Conservation (phyloP, 2,797 vertebrate genomes). For the Cichlasoma orientale region DNA sequence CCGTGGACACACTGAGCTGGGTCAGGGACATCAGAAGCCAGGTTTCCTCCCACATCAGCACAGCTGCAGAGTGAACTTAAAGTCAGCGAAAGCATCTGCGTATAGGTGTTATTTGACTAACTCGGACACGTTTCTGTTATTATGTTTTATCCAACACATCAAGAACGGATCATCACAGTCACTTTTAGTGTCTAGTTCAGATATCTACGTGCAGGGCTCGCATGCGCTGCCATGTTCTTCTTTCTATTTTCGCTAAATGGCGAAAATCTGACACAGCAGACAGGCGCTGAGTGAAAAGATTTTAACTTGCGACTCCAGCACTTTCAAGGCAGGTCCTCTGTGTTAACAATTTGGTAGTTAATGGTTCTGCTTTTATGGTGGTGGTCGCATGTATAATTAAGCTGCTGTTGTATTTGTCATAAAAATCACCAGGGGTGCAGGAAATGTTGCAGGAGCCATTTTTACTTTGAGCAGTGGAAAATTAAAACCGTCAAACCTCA, state of each 20-base stretch:
- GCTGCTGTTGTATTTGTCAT: slow-evolving; percentile 84
- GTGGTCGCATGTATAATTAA: slow-evolving; percentile 83
- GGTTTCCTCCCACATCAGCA: slow-evolving; percentile 36
- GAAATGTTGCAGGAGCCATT: slow-evolving; percentile 78
- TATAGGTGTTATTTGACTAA: neutral
- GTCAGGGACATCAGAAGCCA: slow-evolving; percentile 62
- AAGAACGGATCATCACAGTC: slow-evolving; percentile 14
- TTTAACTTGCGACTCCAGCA: slow-evolving; percentile 77
- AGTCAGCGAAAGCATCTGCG: slow-evolving; percentile 22
- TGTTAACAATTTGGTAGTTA: slow-evolving; percentile 83
- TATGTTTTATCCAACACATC: slow-evolving; percentile 1
- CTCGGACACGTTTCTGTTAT: slow-evolving; percentile 9
- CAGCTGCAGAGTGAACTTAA: slow-evolving; percentile 51
- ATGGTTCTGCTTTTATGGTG: slow-evolving; percentile 74
- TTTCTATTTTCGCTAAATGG: slow-evolving; percentile 67
- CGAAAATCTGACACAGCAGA: slow-evolving; percentile 73
- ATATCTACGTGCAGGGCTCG: slow-evolving; percentile 14
- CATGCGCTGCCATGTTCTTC: slow-evolving; percentile 48
- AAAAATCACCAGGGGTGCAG: slow-evolving; percentile 76
- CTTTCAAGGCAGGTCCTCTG: slow-evolving; percentile 74
- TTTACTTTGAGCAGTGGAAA: slow-evolving; percentile 84
- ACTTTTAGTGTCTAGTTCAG: slow-evolving; percentile 19
- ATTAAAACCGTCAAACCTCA: slow-evolving; percentile 82
- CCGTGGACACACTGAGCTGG: slow-evolving; percentile 58
- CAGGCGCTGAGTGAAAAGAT: slow-evolving; percentile 70